phyloP scores from a whole-genome alignment of 2,888 invertebrate genomes.

The Poecilobothrus nobilitatus region DNA sequence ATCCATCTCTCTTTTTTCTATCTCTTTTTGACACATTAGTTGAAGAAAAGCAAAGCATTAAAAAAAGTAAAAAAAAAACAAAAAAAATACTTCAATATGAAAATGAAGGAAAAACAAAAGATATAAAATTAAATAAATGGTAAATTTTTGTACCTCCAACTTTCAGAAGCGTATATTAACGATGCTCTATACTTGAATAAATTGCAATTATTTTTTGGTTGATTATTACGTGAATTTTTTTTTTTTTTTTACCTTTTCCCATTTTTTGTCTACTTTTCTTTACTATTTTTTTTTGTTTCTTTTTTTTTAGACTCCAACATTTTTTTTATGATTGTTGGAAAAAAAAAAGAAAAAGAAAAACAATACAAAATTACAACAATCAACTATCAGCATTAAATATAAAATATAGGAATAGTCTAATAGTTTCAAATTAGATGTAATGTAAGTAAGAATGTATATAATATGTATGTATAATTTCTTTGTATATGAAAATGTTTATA shows the following conservation, averaged over 20 bases:
- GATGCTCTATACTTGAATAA: constrained; percentile 6
- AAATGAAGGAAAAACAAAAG: constrained; percentile 5
- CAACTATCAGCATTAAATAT: neutral
- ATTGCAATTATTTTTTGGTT: neutral
- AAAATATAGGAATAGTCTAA: neutral
- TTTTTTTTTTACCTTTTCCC: neutral
- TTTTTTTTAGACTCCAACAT: neutral
- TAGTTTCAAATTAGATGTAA: too few species aligned
- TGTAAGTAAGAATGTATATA: too few species aligned
- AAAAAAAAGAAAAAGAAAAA: neutral
- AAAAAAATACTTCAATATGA: neutral
- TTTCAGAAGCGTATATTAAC: neutral
- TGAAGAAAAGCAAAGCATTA: neutral
- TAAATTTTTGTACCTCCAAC: neutral
- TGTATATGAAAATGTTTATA: too few species aligned
- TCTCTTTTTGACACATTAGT: neutral
- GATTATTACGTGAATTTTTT: neutral
- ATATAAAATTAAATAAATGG: neutral
- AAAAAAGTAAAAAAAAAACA: neutral
- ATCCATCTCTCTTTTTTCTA: neutral
- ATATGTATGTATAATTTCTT: too few species aligned
- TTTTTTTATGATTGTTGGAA: neutral
- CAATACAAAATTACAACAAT: neutral
- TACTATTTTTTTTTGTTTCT: neutral
- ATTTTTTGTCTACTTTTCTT: neutral